phyloP scores from a whole-genome alignment of 2,888 invertebrate genomes.

The Acrocera orbiculus region DNA sequence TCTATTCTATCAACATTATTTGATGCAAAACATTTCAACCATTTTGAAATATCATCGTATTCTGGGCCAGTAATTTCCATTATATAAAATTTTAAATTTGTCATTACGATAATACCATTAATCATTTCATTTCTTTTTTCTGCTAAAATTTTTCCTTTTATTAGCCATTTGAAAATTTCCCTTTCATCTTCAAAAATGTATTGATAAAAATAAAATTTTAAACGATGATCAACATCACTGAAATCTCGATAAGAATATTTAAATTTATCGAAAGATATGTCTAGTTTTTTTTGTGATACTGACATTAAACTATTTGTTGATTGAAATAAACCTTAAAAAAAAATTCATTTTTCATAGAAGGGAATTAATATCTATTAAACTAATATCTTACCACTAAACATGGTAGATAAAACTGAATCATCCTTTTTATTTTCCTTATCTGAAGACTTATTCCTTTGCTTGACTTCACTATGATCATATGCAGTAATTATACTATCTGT shows the following conservation, averaged over 20 bases:
- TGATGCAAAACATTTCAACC: conserved; percentile 34
- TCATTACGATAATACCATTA: conserved; percentile 35
- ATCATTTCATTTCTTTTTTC: conserved; percentile 25
- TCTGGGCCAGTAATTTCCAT: conserved; percentile 33
- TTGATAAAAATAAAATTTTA: conserved; percentile 39
- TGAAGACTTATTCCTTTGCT: background rate
- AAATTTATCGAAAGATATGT: conserved; percentile 20
- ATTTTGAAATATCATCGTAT: conserved; percentile 36
- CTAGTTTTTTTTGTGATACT: conserved; percentile 22
- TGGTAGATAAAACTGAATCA: conserved; percentile 20
- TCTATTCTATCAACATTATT: conserved; percentile 33
- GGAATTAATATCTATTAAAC: background rate
- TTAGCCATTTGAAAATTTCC: conserved; percentile 36
- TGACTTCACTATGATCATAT: conserved; percentile 29
- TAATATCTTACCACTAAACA: conserved; percentile 31
- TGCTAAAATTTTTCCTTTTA: conserved; percentile 33
- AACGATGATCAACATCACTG: conserved; percentile 37
- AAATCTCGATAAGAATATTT: conserved; percentile 38
- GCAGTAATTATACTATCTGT: conserved; percentile 43
- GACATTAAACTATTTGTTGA: conserved; percentile 32
- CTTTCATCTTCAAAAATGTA: conserved; percentile 36
- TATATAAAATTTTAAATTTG: conserved; percentile 35
- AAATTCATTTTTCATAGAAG: too few species aligned
- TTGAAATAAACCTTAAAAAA: conserved; percentile 32
- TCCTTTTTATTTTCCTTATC: conserved; percentile 15